A percentile compares a stretch with the other conserved stretches of the same genome.
These are phyloP conservation scores for Ceratina australensis DNA, from an alignment of 1,140 invertebrate genomes.

Conservation along the genomic window DNA sequence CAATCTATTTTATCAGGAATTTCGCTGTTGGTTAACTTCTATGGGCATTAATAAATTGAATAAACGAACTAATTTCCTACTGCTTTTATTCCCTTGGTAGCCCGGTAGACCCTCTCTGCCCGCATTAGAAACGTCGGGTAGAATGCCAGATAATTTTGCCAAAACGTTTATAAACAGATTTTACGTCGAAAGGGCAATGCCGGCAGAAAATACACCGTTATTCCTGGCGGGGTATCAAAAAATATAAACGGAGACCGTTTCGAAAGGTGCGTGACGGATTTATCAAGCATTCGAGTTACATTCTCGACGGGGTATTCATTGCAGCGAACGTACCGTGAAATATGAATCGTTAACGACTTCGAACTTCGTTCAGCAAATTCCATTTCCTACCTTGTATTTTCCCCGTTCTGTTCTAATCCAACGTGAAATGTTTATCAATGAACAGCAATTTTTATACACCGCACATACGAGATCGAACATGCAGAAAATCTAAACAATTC, in stretches of 20 bases:
- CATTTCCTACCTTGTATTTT: neutral
- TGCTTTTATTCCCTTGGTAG: too few relatives aligned
- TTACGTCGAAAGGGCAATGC: neutral
- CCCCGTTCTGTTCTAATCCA: too few relatives aligned
- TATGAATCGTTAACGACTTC: neutral
- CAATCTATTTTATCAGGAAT: neutral
- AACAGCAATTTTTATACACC: too few relatives aligned
- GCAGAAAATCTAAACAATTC: too few relatives aligned
- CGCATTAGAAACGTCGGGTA: neutral
- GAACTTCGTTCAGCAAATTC: neutral
- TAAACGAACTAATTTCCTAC: too few relatives aligned
- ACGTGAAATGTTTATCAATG: too few relatives aligned
- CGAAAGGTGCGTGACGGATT: neutral
- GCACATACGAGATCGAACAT: too few relatives aligned
- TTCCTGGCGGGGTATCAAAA: constrained; percentile 1
- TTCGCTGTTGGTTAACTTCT: neutral
- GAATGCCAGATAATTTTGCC: neutral
- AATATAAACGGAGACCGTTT: neutral
- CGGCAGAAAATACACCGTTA: neutral
- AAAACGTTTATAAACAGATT: neutral
- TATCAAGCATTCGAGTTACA: neutral
- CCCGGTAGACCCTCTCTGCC: too few relatives aligned
- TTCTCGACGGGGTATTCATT: neutral
- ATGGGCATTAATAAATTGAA: too few relatives aligned
- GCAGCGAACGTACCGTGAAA: neutral